These are phyloP conservation scores for Spheniscus humboldti DNA, from an alignment of 2,797 vertebrate genomes.

Conservation along the genomic window DNA sequence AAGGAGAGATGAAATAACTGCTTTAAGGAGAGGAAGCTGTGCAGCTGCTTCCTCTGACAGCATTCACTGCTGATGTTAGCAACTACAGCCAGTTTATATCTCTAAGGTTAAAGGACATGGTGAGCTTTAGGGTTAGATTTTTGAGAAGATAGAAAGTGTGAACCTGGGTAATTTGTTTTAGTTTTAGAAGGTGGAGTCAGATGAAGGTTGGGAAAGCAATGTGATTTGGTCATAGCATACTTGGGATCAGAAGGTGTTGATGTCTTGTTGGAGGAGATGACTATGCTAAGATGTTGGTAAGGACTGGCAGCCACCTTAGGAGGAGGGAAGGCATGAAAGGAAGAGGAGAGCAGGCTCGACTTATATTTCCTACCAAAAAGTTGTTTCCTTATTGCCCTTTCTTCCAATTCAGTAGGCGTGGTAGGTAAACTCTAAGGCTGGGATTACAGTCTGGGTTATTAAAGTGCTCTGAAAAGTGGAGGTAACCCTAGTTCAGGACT, in stretches of 20 bases:
- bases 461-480: not conserved
- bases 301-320: not conserved
- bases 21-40: not conserved
- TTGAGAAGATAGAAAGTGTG: not conserved
- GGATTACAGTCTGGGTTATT: not conserved
- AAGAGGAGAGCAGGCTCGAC: not conserved
- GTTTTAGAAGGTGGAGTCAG: not conserved
- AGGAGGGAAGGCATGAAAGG: not conserved
- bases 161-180: not conserved
- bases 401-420: not conserved
- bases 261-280: not conserved
- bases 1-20: not conserved
- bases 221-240: fast-evolving
- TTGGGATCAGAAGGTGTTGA: not conserved
- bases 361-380: not conserved
- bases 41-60: not conserved
- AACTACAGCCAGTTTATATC: not conserved
- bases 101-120: not conserved
- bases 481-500: not conserved
- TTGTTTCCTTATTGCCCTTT: not conserved
- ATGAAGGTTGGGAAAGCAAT: not conserved
- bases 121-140: not conserved
- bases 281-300: not conserved
- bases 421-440: not conserved
- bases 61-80: no score